phyloP scores from a whole-genome alignment of 2,113 vertebrate species.

The Setophaga coronata region DNA sequence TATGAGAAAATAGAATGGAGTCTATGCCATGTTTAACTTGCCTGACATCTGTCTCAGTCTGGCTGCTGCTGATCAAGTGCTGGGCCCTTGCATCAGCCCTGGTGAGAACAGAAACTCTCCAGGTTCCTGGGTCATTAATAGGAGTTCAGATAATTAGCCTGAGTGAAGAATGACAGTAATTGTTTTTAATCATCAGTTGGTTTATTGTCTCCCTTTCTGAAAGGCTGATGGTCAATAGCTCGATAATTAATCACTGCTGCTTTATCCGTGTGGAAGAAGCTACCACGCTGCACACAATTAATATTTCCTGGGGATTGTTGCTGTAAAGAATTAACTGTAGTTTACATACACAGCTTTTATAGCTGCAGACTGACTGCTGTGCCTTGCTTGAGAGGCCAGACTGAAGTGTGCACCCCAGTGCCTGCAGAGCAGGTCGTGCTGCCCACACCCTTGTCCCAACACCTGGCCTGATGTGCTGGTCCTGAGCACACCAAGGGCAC shows the following conservation, averaged over 20 bases:
- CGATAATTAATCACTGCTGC: conserved; percentile 45
- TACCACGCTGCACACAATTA: conserved; percentile 28
- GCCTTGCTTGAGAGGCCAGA: neutral
- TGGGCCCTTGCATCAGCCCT: neutral
- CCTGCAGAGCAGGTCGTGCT: rapidly evolving
- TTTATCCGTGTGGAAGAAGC: conserved; percentile 6
- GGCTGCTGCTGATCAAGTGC: neutral
- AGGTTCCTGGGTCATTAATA: conserved; percentile 28
- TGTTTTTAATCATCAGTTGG: conserved; percentile 54
- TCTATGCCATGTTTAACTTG: neutral
- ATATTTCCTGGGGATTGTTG: conserved; percentile 42
- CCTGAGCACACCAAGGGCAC: neutral
- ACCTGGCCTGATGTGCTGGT: rapidly evolving
- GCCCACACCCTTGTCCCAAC: neutral
- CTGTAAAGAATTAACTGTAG: conserved; percentile 17
- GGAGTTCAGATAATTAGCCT: conserved; percentile 19
- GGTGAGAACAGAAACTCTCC: neutral
- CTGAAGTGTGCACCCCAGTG: neutral
- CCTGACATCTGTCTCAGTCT: neutral
- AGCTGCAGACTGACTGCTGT: neutral
- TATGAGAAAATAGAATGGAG: neutral
- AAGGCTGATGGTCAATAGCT: conserved; percentile 32
- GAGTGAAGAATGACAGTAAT: conserved; percentile 35
- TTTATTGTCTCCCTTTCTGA: conserved; percentile 32
- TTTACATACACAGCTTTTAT: neutral